Percentiles rank a stretch among this genome's conserved stretches.
Evolutionary conservation across 2,888 invertebrate genomes (phyloP).

Genomic region (Ethmia dodecea): DNA sequence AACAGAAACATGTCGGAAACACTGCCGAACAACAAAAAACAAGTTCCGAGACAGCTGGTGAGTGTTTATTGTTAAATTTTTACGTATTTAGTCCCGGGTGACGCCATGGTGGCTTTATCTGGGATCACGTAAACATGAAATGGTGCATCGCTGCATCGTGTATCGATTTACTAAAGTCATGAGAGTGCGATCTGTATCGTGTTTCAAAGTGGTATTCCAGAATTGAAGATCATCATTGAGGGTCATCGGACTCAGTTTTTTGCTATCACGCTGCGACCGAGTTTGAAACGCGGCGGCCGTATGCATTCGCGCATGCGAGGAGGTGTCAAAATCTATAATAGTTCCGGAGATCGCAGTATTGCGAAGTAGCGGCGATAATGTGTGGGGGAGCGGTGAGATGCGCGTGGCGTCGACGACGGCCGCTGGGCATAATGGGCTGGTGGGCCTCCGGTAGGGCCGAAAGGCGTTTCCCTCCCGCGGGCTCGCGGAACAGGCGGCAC

Average conservation of each 20-base stretch:
- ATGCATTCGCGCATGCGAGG: constrained; percentile 76
- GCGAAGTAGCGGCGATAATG: constrained; percentile 43
- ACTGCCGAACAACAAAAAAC: constrained; percentile 77
- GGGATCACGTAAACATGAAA: constrained; percentile 81
- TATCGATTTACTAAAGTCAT: constrained; percentile 68
- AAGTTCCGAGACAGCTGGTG: constrained; percentile 80
- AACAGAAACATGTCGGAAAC: constrained; percentile 77
- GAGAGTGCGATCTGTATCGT: constrained; percentile 34
- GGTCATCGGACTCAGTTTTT: constrained; percentile 65
- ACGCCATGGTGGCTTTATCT: constrained; percentile 81
- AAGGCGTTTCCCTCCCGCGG: constrained; percentile 73
- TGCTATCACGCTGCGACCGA: constrained; percentile 66
- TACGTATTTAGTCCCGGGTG: constrained; percentile 77
- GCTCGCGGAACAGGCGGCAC: constrained; percentile 44
- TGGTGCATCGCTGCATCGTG: constrained; percentile 77
- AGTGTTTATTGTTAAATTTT: constrained; percentile 74
- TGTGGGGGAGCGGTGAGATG: constrained; percentile 38
- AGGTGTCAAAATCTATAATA: constrained; percentile 76
- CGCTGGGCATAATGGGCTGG: constrained; percentile 48
- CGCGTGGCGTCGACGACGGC: constrained; percentile 46
- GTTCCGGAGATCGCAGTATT: constrained; percentile 57
- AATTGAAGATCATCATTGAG: constrained; percentile 41
- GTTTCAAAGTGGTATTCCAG: constrained; percentile 29
- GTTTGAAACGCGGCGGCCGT: constrained; percentile 74
- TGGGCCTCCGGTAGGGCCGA: constrained; percentile 45